Evolutionary conservation across 2,113 vertebrate species (phyloP), one percentile per base, ranked within the genome.

Genomic region (Dicentrarchus labrax): DNA sequence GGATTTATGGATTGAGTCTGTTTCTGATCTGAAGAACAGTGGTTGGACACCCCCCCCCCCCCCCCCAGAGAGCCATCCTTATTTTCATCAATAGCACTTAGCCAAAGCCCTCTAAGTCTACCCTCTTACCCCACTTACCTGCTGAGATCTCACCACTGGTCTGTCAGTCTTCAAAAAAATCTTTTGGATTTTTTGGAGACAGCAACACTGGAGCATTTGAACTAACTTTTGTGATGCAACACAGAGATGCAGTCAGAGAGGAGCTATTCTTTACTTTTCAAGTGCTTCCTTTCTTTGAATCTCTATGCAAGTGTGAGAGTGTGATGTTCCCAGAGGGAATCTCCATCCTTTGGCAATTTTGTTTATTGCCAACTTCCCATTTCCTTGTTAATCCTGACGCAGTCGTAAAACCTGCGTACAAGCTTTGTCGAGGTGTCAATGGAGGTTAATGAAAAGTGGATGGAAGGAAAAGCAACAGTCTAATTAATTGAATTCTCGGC

Each of bases 381-480:
- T 92, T 92, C 83, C 94, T 91, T 88, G 90, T 92, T 93, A 93
- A 92, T 91, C 87, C 83, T 77, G 79, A 80, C 39, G 60, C 84
- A 74, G 84, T 89, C 78, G 79, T 93, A 92, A 30, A 94, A 92
- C 88, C 60, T 75, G 83, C n/a, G 24, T 50, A 30, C 53, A 10
- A 54, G 83, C 84, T 83, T 71, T 43, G 48, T 54, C 15, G 68
- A 91, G 78, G 89, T 92, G 91, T 93, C 91, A 86, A 80, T 87
- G 74, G 86, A 92, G 94, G 94, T 94, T 93, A 94, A 94, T 94
- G 92, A 94, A 94, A 93, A 93, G 92, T 92, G 88, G 92, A 94
- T 91, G 87, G 90, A 90, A 93, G 83, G 74, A 93, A 90, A 90
- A 87, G 88, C 88, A 92, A 92, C 91, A 85, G 75, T 85, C 87